A percentile compares a stretch with the other conserved stretches of the same genome.
Evolutionary conservation across 2,888 invertebrate genomes (phyloP).

Genomic region (Doris montereyensis): DNA sequence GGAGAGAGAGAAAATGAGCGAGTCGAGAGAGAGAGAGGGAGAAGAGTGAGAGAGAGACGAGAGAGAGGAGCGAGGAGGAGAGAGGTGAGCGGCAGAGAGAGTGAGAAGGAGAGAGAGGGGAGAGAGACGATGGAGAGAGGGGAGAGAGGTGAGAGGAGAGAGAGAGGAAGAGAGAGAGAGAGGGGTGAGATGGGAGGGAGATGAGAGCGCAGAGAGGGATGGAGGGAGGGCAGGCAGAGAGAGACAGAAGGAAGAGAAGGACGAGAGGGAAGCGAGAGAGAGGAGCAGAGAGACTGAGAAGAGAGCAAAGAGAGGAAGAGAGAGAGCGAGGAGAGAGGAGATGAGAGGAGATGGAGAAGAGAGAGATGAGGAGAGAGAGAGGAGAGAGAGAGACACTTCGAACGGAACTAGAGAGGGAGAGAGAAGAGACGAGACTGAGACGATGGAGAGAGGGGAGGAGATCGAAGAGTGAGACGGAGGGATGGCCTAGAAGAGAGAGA

Average conservation of each 20-base stretch:
- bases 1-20: background rate
- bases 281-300: background rate
- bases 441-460: background rate
- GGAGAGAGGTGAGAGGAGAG: background rate
- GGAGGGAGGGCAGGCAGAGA: background rate
- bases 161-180: background rate
- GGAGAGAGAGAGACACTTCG: background rate
- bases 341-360: background rate
- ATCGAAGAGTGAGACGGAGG: background rate
- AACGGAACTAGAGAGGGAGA: background rate
- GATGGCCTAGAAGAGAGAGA: background rate
- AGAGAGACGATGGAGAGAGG: background rate
- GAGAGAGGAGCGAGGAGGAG: background rate
- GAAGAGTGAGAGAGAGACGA: background rate
- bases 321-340: background rate
- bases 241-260: background rate
- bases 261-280: background rate
- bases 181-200: background rate
- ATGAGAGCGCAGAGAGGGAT: background rate
- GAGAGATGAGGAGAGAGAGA: background rate
- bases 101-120: conserved; percentile 23
- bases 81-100: conserved; percentile 24
- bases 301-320: background rate
- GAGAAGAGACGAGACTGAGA: background rate
- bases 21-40: background rate